phyloP scores from a whole-genome alignment of 2,888 invertebrate genomes.

The Apamea epomidion region DNA sequence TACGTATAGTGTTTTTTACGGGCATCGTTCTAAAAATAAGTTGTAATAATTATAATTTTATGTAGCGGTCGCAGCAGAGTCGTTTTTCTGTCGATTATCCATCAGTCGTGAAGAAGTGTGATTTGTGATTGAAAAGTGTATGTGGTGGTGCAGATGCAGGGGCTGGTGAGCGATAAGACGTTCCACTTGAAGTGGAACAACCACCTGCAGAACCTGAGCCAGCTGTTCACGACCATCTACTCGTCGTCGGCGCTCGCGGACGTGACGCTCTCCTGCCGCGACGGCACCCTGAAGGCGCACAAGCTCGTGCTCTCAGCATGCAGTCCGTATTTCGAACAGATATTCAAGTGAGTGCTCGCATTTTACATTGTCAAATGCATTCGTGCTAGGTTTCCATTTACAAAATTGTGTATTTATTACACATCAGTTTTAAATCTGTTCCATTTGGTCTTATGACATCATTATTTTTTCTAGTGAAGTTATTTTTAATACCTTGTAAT shows the following conservation, averaged over 20 bases:
- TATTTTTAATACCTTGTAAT: constrained; percentile 79
- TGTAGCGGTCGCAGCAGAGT: constrained; percentile 89
- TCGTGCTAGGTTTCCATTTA: constrained; percentile 52
- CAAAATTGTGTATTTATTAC: constrained; percentile 60
- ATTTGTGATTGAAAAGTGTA: constrained; percentile 84
- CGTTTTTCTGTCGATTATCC: constrained; percentile 88
- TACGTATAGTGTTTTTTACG: constrained; percentile 91
- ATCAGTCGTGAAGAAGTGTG: constrained; percentile 84
- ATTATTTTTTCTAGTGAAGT: constrained; percentile 83
- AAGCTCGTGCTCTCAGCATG: constrained; percentile 94
- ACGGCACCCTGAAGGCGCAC: constrained; percentile 93
- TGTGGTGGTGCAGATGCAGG: constrained; percentile 90
- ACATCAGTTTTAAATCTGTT: constrained; percentile 71
- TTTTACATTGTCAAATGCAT: constrained; percentile 61
- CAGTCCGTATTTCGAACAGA: constrained; percentile 94
- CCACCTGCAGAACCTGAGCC: constrained; percentile 93
- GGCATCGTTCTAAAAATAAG: constrained; percentile 91
- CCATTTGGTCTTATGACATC: constrained; percentile 84
- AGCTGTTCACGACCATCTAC: constrained; percentile 92
- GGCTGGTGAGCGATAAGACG: constrained; percentile 91
- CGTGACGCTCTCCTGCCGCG: constrained; percentile 93
- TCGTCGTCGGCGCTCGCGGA: constrained; percentile 93
- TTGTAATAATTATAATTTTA: constrained; percentile 91
- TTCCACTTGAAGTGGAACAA: constrained; percentile 94
- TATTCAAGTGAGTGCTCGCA: constrained; percentile 90